A percentile compares a stretch with the other conserved stretches of the same genome.
Evolutionary conservation across 2,797 vertebrate species (phyloP).

Genomic region (Anabas testudineus): DNA sequence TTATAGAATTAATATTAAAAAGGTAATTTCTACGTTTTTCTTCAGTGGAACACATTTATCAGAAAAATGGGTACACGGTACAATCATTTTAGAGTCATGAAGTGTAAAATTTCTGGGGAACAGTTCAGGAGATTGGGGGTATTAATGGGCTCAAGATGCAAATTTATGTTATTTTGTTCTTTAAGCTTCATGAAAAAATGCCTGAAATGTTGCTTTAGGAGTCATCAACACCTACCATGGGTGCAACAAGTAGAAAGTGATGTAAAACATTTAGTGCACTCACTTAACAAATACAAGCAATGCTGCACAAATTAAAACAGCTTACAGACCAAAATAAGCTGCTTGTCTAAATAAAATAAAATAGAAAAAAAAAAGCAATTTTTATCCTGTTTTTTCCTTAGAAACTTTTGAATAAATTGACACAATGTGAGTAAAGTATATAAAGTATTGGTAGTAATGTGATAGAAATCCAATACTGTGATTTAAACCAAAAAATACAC

Average conservation of each 20-base stretch:
- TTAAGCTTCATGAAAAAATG: slow-evolving; percentile 13
- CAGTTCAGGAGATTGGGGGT: background rate
- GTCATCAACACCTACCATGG: slow-evolving; percentile 36
- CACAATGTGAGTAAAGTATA: slow-evolving; percentile 58
- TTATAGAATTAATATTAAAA: slow-evolving; percentile 37
- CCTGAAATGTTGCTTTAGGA: slow-evolving; percentile 35
- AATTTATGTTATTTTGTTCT: slow-evolving; percentile 42
- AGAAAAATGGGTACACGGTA: background rate
- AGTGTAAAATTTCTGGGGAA: slow-evolving; percentile 8
- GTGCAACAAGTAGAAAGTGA: slow-evolving; percentile 43
- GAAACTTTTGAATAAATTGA: slow-evolving; percentile 55
- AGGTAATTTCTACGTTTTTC: slow-evolving; percentile 14
- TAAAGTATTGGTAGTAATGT: slow-evolving; percentile 39
- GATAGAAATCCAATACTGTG: slow-evolving; percentile 46
- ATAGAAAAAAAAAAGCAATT: slow-evolving; percentile 29
- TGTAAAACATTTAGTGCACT: slow-evolving; percentile 48
- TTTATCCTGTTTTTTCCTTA: slow-evolving; percentile 51
- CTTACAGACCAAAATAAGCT: slow-evolving; percentile 32
- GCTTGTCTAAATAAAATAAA: slow-evolving; percentile 13
- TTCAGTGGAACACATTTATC: slow-evolving; percentile 20
- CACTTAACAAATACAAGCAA: slow-evolving; percentile 45
- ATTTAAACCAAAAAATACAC: slow-evolving; percentile 46
- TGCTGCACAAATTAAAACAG: slow-evolving; percentile 43
- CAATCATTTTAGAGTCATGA: slow-evolving; percentile 24
- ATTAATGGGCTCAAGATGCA: slow-evolving; percentile 12